Evolutionary conservation across 2,113 vertebrate genomes (phyloP).

Genomic region (Oncorhynchus clarkii): DNA sequence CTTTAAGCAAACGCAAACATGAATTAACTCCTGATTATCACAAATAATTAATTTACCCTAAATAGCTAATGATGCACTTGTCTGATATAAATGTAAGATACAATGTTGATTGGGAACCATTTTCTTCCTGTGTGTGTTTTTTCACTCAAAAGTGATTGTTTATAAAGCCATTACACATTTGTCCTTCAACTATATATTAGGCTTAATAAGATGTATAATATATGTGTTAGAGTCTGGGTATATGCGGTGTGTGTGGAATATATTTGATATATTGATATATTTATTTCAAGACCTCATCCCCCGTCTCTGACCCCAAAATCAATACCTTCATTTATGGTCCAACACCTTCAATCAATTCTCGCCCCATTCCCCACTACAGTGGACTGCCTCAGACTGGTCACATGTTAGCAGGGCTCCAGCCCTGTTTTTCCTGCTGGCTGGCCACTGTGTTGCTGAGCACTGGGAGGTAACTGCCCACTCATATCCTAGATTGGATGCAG

Average conservation of each 20-base stretch:
- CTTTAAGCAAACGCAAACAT: neutral
- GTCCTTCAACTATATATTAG: conserved; percentile 60
- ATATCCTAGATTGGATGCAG: conserved; percentile 45
- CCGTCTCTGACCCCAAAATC: conserved; percentile 69
- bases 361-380: conserved; percentile 46
- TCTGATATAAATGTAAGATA: conserved; percentile 15
- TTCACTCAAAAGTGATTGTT: conserved; percentile 40
- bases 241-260: conserved; percentile 62
- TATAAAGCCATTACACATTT: conserved; percentile 36
- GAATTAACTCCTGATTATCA: conserved; percentile 8
- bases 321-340: conserved; percentile 75
- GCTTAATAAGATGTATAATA: conserved; percentile 69
- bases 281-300: conserved; percentile 74
- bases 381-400: conserved; percentile 63
- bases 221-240: conserved; percentile 50
- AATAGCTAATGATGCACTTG: conserved; percentile 18
- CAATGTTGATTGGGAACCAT: conserved; percentile 27
- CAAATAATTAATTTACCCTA: conserved; percentile 17
- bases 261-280: conserved; percentile 75
- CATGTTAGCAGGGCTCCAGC: conserved; percentile 49
- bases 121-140: conserved; percentile 15
- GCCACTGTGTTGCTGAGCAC: conserved; percentile 39
- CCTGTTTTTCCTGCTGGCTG: conserved; percentile 12
- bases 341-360: conserved; percentile 71
- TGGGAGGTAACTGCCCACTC: conserved; percentile 56